Evolutionary conservation across 2,797 vertebrate genomes (phyloP).

Genomic region (Capromys pilorides): DNA sequence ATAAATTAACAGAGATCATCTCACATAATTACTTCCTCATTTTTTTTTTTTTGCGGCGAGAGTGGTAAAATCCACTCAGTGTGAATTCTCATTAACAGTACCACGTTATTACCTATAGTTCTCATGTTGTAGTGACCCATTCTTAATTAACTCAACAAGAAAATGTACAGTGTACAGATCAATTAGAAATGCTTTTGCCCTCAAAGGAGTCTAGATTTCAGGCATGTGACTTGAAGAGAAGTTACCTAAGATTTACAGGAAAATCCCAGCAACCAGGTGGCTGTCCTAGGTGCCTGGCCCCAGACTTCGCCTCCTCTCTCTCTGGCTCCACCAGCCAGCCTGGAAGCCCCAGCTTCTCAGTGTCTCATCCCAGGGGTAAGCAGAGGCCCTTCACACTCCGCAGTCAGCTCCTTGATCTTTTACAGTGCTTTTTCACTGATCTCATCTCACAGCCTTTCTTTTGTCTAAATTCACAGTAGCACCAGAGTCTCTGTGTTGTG

Average conservation of each 20-base stretch:
- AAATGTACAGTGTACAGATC: background rate
- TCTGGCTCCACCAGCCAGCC: background rate
- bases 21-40: background rate
- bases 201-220: background rate
- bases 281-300: background rate
- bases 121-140: background rate
- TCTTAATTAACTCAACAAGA: background rate
- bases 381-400: background rate
- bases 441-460: background rate
- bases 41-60: background rate
- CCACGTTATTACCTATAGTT: background rate
- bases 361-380: background rate
- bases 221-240: background rate
- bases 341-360: background rate
- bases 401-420: background rate
- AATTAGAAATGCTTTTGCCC: background rate
- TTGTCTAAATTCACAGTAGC: background rate
- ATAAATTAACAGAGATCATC: background rate
- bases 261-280: background rate
- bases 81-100: background rate
- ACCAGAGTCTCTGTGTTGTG: accelerated
- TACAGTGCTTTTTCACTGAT: background rate
- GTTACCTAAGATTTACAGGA: background rate
- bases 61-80: background rate
- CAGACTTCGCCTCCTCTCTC: accelerated